These are phyloP conservation scores for Coelogynopora nodosa DNA, from an alignment of 2,888 invertebrate genomes.

Conservation along the genomic window DNA sequence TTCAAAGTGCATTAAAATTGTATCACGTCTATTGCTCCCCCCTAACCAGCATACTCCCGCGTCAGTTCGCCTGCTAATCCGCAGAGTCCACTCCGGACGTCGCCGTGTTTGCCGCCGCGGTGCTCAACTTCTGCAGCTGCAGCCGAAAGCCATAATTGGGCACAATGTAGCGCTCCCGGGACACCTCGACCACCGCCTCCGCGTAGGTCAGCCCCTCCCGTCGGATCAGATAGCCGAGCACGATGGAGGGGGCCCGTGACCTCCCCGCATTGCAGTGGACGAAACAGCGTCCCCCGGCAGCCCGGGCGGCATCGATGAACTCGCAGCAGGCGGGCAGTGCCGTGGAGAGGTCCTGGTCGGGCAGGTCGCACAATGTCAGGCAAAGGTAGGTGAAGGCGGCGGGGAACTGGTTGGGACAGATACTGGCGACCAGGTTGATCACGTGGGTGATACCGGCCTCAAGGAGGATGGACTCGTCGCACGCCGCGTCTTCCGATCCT, in stretches of 20 bases:
- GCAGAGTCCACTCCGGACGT: too few relatives aligned
- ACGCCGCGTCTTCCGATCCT: conserved; percentile 14
- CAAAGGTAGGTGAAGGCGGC: not conserved
- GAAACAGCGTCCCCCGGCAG: not conserved
- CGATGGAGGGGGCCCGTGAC: not conserved
- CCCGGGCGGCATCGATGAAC: not conserved
- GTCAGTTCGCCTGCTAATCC: too few relatives aligned
- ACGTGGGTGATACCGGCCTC: not conserved
- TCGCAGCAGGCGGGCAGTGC: not conserved
- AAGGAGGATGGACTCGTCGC: not conserved
- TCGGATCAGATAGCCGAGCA: not conserved
- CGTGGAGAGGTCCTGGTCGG: not conserved
- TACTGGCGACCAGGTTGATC: not conserved
- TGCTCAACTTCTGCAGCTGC: not conserved
- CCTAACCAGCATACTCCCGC: too few relatives aligned
- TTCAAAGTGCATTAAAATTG: too few relatives aligned
- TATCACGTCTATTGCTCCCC: too few relatives aligned
- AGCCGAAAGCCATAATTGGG: not conserved
- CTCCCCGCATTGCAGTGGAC: conserved; percentile 15
- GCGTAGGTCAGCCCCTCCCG: not conserved
- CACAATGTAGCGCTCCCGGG: not conserved
- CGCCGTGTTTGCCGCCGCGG: too few relatives aligned
- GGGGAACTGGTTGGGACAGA: not conserved
- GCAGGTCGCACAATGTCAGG: not conserved
- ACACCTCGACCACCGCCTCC: not conserved